These are phyloP conservation scores for Drosophila arizonae DNA, from an alignment of 1,140 invertebrate species.

Conservation along the genomic window DNA sequence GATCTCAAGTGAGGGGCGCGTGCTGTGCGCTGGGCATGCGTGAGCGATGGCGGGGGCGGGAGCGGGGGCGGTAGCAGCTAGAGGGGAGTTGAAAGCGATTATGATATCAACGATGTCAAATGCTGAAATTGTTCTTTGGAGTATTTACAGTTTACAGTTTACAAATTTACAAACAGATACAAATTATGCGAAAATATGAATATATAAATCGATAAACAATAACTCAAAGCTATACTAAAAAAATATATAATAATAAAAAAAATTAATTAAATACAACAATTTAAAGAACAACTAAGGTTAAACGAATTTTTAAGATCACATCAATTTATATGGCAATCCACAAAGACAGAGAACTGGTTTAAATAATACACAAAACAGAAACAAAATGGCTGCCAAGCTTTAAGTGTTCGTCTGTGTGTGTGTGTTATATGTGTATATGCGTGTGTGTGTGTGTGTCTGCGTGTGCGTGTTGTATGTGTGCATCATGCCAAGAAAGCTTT, in stretches of 20 bases:
- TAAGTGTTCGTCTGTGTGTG: conserved; percentile 28
- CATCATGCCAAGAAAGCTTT: conserved; percentile 30
- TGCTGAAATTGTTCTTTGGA: conserved; percentile 73
- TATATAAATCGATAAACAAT: conserved; percentile 27
- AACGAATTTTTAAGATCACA: conserved; percentile 48
- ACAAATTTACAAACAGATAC: conserved; percentile 66
- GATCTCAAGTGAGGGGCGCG: conserved; percentile 67
- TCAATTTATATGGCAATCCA: conserved; percentile 38
- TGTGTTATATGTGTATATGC: background rate
- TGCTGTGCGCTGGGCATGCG: conserved; percentile 1
- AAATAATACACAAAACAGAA: background rate
- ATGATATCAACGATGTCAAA: conserved; percentile 23
- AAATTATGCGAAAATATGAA: conserved; percentile 32
- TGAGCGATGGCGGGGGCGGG: background rate
- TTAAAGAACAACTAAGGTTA: conserved; percentile 3
- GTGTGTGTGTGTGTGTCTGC: background rate
- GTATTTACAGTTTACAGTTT: conserved; percentile 73
- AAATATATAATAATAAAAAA: no score
- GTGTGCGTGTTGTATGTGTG: conserved; percentile 17
- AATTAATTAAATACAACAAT: background rate
- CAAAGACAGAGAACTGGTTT: conserved; percentile 10
- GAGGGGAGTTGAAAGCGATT: background rate
- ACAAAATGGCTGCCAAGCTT: conserved; percentile 47
- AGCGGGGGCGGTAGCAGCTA: background rate
- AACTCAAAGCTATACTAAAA: conserved; percentile 19